Evolutionary conservation across 2,797 vertebrate genomes (phyloP).

Genomic region (Enteromius argenteus): DNA sequence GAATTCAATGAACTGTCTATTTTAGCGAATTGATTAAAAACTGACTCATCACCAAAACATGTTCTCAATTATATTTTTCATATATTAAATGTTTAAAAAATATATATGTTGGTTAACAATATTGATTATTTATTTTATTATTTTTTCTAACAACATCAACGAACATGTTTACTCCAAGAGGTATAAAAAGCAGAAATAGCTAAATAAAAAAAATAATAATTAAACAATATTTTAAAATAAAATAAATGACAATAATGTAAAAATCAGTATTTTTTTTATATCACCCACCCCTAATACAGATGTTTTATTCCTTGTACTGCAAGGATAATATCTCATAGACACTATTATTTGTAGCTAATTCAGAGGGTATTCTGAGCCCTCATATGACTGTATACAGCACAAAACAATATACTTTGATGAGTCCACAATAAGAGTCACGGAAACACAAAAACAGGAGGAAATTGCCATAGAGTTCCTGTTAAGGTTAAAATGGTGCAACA

Average conservation of each 20-base stretch:
- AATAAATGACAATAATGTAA: background rate
- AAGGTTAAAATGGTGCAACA: conserved; percentile 10
- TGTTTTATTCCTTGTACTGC: background rate
- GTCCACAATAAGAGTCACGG: conserved; percentile 58
- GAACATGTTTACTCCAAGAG: background rate
- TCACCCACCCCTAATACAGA: background rate
- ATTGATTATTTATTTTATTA: background rate
- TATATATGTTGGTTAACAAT: background rate
- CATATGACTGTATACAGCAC: conserved; percentile 22
- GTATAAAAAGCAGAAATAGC: background rate
- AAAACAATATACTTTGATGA: conserved; percentile 38
- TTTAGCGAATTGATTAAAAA: background rate
- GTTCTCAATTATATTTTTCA: too few species aligned
- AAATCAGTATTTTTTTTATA: background rate
- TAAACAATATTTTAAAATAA: background rate
- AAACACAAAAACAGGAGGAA: conserved; percentile 39
- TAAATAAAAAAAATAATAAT: background rate
- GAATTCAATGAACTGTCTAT: background rate
- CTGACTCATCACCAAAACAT: background rate
- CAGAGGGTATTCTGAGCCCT: conserved; percentile 27
- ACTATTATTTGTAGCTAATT: conserved; percentile 24
- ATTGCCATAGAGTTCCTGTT: conserved; percentile 13
- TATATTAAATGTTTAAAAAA: background rate
- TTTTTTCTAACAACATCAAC: background rate
- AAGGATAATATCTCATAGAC: background rate